Base-by-base conservation (phyloP, 2,797 vertebrate species). In the Pangasius larnaudii region DNA sequence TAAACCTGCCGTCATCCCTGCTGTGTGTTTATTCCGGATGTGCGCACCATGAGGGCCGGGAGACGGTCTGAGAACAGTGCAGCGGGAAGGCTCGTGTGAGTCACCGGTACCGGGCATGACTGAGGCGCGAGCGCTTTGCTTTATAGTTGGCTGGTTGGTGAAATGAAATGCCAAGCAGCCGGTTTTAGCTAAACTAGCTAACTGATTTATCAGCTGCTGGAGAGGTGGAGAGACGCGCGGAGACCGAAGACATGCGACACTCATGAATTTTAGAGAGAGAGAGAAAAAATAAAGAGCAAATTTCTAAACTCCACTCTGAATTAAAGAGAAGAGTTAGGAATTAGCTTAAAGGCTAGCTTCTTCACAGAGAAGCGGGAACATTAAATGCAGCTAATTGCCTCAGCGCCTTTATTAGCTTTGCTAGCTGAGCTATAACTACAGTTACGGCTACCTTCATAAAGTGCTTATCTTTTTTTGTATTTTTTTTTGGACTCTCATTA, bases 381-480 rank as follows among this genome's bases (percentile, higher is more conserved):
- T 82, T 72, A 22, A 71, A 85, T 24, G 22, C 63, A 13, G 36
- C 79, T 58, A 77, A 53, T 53, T 30, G 0, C 51, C 30, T n/a
- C 19, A 11, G 75, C n/a, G 46, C n/a, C 16, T 14, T 16, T 83
- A 59, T 84, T 81, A 85, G 87, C 87, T 39, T 46, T 19, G 83
- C 36, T 88, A 82, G 67, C 77, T n/a, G 24, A 72, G 19, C 14
- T 7, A 24, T 33, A 24, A 72, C 65, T 27, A 51, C 56, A 56
- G 24, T 42, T 69, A 67, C 74, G n/a, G 71, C 33, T 42, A 36
- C 39, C 30, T 39, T 10, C 7, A 36, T 33, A n/a, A 79, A 58
- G 49, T 72, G 51, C 14, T 16, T 46, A 24, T 74, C 27, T 71
- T 58, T 27, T 19, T 33, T 39, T 39, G 6, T 1, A 78, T 8